Base-by-base conservation (phyloP, 2,797 vertebrate genomes). In the Lacerta viridis region DNA sequence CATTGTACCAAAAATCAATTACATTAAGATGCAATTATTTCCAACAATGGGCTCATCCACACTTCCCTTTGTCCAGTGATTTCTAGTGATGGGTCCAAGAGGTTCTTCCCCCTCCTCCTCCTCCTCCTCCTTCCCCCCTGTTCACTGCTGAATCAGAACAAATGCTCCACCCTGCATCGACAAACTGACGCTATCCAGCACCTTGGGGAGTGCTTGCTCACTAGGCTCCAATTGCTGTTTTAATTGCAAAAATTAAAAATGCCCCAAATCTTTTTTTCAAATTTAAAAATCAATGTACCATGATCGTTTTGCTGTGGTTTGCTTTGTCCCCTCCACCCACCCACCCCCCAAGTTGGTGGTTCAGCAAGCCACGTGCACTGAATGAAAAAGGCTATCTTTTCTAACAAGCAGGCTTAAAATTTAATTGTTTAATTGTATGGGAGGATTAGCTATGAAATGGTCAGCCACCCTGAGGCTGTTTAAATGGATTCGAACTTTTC, bases 101-200 rank as follows among this genome's bases (percentile, higher is more conserved):
- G 3, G 3, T 50, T 1, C 3, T 39, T 39, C 39, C 3, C 13
- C 0, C 50, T 1, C 0, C 41, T 7, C 7, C 11, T 50, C 13
- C 50, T 50, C 13, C 50, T 50, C 13, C 50, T 50, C 10, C 46
- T 50, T 13, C 46, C 50, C 50, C 50, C 1, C 13, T 55, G 13
- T 55, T 55, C 50, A 55, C 50, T 55, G 50, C 50, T 55, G 1
- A 55, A 55, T 55, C 50, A 55, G 50, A 55, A 55, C 13, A 55
- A 55, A 55, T 55, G 50, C 1, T 23, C 11, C 8, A 5, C 20
- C 17, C 2, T 83, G 29, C 41, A 33, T 55, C 3, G 1, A 18
- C 23, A 27, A 64, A 64, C 33, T 39, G 33, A 5, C 39, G 23
- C 3, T 41, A 41, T 7, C 23, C 36, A 81, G 23, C 27, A 61